Conservation (phyloP, 2,113 vertebrate species). For the Azemiops feae region DNA sequence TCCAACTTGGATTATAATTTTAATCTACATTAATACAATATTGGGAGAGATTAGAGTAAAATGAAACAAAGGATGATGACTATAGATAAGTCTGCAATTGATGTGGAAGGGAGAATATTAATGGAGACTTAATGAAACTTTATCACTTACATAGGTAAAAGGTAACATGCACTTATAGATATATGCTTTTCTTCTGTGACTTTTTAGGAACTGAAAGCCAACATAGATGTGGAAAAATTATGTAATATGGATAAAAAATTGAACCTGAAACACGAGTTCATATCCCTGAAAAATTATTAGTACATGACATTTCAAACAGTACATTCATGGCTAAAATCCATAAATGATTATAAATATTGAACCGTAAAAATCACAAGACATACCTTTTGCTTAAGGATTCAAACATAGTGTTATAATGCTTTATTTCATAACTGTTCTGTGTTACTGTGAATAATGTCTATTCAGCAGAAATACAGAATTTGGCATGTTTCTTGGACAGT, state of each 20-base stretch:
- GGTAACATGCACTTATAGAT: neutral
- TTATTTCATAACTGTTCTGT: neutral
- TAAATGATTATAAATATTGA: neutral
- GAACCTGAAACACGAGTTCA: neutral
- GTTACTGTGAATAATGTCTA: neutral
- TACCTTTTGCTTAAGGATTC: neutral
- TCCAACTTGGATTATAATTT: too few relatives aligned
- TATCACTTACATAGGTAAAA: neutral
- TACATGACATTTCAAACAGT: conserved; percentile 39
- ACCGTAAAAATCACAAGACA: neutral
- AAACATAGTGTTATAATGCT: neutral
- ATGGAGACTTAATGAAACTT: neutral
- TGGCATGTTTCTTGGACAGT: neutral
- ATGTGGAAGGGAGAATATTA: neutral
- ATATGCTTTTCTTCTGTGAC: neutral
- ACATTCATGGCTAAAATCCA: conserved; percentile 50
- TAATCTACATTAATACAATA: too few relatives aligned
- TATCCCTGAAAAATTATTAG: conserved; percentile 14
- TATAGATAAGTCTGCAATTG: too few relatives aligned
- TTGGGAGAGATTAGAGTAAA: too few relatives aligned
- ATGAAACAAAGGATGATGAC: too few relatives aligned
- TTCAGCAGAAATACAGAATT: neutral
- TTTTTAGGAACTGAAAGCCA: conserved; percentile 47
- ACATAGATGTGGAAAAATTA: conserved; percentile 15
- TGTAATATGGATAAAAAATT: neutral